Evolutionary conservation across 1,140 invertebrate genomes (phyloP).

Genomic region (Danaus melanippus): DNA sequence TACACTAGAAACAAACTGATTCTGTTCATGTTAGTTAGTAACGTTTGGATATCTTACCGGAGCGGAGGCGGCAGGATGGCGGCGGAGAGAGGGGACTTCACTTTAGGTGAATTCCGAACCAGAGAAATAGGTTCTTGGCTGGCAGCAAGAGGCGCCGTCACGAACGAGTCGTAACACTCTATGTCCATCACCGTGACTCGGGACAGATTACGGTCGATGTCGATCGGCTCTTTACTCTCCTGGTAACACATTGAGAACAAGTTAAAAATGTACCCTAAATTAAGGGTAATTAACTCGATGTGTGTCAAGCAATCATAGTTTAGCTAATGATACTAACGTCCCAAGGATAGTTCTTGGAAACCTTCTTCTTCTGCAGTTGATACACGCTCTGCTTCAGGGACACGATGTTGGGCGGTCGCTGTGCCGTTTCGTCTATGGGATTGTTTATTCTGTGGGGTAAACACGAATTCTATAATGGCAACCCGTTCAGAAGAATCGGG

Average conservation of each 20-base stretch:
- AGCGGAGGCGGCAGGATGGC: conserved; percentile 49
- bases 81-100: conserved; percentile 5
- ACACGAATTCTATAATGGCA: too few relatives aligned
- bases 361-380: conserved; percentile 48
- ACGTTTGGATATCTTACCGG: conserved; percentile 26
- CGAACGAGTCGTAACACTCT: conserved; percentile 77
- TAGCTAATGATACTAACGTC: conserved; percentile 41
- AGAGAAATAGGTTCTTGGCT: neutral
- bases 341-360: conserved; percentile 53
- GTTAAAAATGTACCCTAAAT: neutral
- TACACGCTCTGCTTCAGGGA: conserved; percentile 53
- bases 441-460: conserved; percentile 44
- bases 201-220: conserved; percentile 75
- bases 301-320: too few relatives aligned
- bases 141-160: conserved; percentile 36
- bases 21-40: too few relatives aligned
- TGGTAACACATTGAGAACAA: conserved; percentile 17
- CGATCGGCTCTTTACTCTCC: conserved; percentile 74
- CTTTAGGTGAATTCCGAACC: neutral
- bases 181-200: conserved; percentile 77
- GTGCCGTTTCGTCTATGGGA: conserved; percentile 30
- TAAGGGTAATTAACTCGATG: too few relatives aligned
- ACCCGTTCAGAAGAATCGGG: too few relatives aligned
- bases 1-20: too few relatives aligned
- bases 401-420: conserved; percentile 30